Base-by-base conservation (phyloP, 2,113 vertebrate genomes). In the Eclectus roratus region DNA sequence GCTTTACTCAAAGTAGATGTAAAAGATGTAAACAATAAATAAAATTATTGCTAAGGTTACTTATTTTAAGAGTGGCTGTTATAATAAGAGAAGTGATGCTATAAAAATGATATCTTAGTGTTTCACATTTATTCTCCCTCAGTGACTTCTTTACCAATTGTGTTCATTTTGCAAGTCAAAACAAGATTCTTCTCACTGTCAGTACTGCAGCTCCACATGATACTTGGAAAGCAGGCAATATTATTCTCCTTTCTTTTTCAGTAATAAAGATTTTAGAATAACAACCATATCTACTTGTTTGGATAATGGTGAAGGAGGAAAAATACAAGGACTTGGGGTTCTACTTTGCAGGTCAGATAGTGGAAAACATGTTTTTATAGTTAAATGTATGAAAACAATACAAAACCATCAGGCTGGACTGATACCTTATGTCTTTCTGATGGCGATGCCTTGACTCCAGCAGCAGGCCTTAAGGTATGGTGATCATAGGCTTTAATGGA, bases 111-210 rank as follows among this genome's bases (percentile, higher is more conserved):
- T 94, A 80, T 72, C 69, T 77, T 76, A 65, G 37, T 80, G 53
- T 85, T 96, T 91, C 76, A 74, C 52, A 74, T 96, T 97, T 94
- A 90, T 96, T 94, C 37, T 86, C 81, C 85, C 77, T 89, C 73
- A 46, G 58, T 88, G 89, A 89, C 56, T 94, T 96, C 73, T 84
- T 95, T 93, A 91, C 91, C 86, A 94, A 85, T 70, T 90, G 43
- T 44, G 58, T 43, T 94, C 73, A 24, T 79, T 97, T 94, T 91
- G 64, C 95, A 96, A 95, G 84, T 97, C 91, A 95, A 96, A 95
- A 94, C 92, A 94, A 58, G 70, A 92, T 85, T 70, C 33, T 77
- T 65, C 77, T 85, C 53, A 60, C 58, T 91, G 65, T 55, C 77
- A 80, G 60, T 53, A 58, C 39, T 44, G 63, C 35, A 81, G 46